Base-by-base conservation (phyloP, 2,113 vertebrate genomes). In the Lamprologus ornatipinnis region DNA sequence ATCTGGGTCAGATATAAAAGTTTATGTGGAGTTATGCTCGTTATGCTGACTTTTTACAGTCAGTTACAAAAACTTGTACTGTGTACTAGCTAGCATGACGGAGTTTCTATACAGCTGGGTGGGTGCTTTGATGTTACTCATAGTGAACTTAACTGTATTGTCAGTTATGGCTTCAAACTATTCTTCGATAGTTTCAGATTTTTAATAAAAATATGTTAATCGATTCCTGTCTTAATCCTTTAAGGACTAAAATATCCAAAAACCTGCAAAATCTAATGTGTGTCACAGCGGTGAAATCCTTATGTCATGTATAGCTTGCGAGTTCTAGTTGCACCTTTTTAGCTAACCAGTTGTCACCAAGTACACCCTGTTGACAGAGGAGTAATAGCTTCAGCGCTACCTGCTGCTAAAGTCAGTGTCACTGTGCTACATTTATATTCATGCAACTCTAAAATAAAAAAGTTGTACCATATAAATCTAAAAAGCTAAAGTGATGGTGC, bases 171-270 rank as follows among this genome's bases (percentile, higher is more conserved):
- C 57, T 60, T 60, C 2, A 60, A 2, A 28, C 23, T 58, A 28
- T 58, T 58, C 23, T 58, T 58, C 7, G 2, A 28, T 28, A 28
- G 26, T 58, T 57, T 57, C 23, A 58, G 13, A 58, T 14, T 40
- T 68, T 68, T 40, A 23, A 40, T 40, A 21, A 68, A 68, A 68
- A 68, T 68, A 40, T 68, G 19, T 21, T 40, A 40, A 42, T 70
- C 3, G 1, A 6, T 0, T 65, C 4, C 17, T 65, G 9, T 35
- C 17, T n/a, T 65, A 65, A 65, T n/a, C 31, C 0, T 1, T 37
- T 65, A 12, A 13, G 33, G 31, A 65, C 60, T 37, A 12, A 37
- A 65, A 65, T 35, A 65, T 35, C 2, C 57, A 0, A 60, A 60
- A 17, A 31, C 55, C 3, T 58, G 0, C 60, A 23, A 42, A 15